Evolutionary conservation across 2,888 invertebrate species (phyloP).

Genomic region (Pseudolycoriella hygida): DNA sequence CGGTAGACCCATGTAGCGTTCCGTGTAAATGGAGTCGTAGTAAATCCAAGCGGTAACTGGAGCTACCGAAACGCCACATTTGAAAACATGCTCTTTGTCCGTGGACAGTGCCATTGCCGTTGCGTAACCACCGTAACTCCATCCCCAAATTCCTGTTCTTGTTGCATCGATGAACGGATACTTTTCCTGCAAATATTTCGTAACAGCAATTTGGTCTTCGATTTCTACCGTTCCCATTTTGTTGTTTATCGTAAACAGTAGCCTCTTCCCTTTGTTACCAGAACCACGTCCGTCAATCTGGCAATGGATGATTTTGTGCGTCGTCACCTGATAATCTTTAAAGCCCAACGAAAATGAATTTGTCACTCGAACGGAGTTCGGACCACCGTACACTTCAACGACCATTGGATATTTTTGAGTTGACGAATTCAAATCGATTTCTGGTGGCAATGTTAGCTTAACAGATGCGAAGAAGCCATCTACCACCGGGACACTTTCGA

Average conservation of each 20-base stretch:
- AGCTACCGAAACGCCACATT: constrained; percentile 88
- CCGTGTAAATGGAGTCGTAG: constrained; percentile 95
- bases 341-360: constrained; percentile 71
- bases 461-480: constrained; percentile 52
- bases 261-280: constrained; percentile 65
- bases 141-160: constrained; percentile 90
- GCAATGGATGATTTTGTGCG: constrained; percentile 70
- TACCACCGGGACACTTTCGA: constrained; percentile 41
- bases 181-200: constrained; percentile 16
- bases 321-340: constrained; percentile 72
- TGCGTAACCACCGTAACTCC: constrained; percentile 96
- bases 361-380: constrained; percentile 70
- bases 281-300: constrained; percentile 84
- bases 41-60: constrained; percentile 94
- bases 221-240: constrained; percentile 80
- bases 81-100: constrained; percentile 57
- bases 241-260: constrained; percentile 67
- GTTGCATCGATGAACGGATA: constrained; percentile 55
- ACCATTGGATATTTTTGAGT: constrained; percentile 56
- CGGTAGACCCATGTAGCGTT: constrained; percentile 88
- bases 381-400: constrained; percentile 84
- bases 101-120: constrained; percentile 72
- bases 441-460: constrained; percentile 51
- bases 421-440: constrained; percentile 44
- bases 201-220: constrained; percentile 67